These are phyloP conservation scores for Pseudomyrmex gracilis DNA, from an alignment of 1,140 invertebrate genomes.

Conservation along the genomic window DNA sequence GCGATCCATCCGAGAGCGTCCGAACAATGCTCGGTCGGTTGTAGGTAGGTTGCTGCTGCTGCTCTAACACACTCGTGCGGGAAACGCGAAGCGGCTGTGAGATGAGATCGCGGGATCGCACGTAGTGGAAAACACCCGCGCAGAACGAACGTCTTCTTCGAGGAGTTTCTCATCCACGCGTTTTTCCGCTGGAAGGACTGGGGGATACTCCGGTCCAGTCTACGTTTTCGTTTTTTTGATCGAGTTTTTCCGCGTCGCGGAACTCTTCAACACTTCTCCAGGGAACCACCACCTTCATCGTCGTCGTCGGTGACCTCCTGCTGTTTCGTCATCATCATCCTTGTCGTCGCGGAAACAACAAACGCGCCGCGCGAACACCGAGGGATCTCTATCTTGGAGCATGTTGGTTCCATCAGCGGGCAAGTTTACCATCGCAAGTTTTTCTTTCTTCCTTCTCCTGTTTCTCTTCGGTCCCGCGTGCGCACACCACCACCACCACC, in stretches of 20 bases:
- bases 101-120: background rate
- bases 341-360: background rate
- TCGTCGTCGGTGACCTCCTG: background rate
- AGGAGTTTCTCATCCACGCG: too few relatives aligned
- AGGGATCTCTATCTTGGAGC: conserved; percentile 41
- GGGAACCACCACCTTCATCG: too few relatives aligned
- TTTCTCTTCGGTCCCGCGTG: background rate
- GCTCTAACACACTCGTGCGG: too few relatives aligned
- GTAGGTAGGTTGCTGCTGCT: too few relatives aligned
- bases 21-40: too few relatives aligned
- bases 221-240: too few relatives aligned
- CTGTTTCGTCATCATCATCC: background rate
- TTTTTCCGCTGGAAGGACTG: too few relatives aligned
- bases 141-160: background rate
- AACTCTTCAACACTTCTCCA: too few relatives aligned
- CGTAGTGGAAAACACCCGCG: background rate
- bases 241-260: too few relatives aligned
- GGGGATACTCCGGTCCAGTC: too few relatives aligned
- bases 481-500: background rate
- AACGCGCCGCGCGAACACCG: conserved; percentile 1
- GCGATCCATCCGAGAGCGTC: background rate
- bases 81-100: background rate
- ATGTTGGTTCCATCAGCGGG: conserved; percentile 65
- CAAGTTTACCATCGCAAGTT: conserved; percentile 57
- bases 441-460: background rate